Conservation (phyloP, 92 coral and sea anemone genomes). For the Bergia sp. region DNA sequence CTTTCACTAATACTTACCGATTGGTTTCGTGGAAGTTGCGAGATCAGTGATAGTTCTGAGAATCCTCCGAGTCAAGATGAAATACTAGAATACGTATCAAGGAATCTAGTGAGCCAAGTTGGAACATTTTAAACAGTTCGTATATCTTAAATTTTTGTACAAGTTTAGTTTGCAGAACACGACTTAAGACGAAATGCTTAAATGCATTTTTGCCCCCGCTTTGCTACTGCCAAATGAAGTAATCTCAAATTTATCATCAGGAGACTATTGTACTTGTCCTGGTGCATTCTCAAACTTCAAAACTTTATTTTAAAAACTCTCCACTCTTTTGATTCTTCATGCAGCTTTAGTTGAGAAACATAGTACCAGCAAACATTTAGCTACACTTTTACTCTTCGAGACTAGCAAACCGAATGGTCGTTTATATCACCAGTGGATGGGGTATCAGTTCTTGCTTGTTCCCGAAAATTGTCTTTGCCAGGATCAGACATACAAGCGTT, state of each 20-base stretch:
- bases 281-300: neutral
- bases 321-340: neutral
- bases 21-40: neutral
- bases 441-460: neutral
- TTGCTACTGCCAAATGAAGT: slow-evolving; percentile 1
- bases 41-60: neutral
- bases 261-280: neutral
- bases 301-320: neutral
- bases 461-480: neutral
- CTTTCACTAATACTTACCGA: neutral
- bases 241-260: neutral
- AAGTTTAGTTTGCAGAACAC: neutral
- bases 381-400: neutral
- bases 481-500: no score
- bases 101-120: neutral
- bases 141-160: neutral
- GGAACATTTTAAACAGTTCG: neutral
- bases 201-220: neutral
- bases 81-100: neutral
- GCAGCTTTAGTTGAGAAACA: neutral
- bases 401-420: neutral
- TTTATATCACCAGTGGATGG: neutral
- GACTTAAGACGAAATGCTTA: neutral
- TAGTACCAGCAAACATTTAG: neutral
- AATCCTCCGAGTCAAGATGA: neutral